Evolutionary conservation across 1,140 invertebrate species (phyloP).

Genomic region (Camponotus pennsylvanicus): DNA sequence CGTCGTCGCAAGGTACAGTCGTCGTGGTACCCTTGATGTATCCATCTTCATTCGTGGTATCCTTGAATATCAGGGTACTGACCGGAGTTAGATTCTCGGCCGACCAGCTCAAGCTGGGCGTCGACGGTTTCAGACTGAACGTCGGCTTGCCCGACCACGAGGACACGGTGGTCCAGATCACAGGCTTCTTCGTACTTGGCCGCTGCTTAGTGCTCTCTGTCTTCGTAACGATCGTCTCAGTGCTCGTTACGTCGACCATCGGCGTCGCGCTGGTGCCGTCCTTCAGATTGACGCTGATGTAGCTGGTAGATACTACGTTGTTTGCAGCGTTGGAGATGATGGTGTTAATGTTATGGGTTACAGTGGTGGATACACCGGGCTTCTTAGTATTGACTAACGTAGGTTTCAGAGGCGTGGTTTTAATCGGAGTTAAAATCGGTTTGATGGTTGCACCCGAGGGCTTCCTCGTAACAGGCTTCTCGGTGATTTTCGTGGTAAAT

Average conservation of each 20-base stretch:
- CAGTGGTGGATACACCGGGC: slow-evolving; percentile 80
- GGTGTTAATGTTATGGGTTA: slow-evolving; percentile 85
- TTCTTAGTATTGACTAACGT: slow-evolving; percentile 77
- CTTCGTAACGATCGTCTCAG: slow-evolving; percentile 26
- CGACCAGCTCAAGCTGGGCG: slow-evolving; percentile 59
- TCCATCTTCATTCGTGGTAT: slow-evolving; percentile 34
- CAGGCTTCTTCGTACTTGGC: slow-evolving; percentile 68
- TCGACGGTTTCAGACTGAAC: slow-evolving; percentile 79
- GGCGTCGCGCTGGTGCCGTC: slow-evolving; percentile 77
- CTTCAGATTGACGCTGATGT: slow-evolving; percentile 83
- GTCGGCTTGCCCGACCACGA: slow-evolving; percentile 80
- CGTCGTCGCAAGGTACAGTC: slow-evolving; percentile 76
- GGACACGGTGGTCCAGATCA: slow-evolving; percentile 80
- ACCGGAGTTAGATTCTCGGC: slow-evolving; percentile 61
- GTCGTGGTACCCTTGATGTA: slow-evolving; percentile 64
- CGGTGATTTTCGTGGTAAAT: slow-evolving; percentile 83
- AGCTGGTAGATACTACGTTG: slow-evolving; percentile 83
- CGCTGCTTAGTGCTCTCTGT: slow-evolving; percentile 12
- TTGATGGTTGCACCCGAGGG: slow-evolving; percentile 54
- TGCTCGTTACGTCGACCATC: slow-evolving; percentile 37
- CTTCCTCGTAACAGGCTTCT: slow-evolving; percentile 77
- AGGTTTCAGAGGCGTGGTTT: slow-evolving; percentile 80
- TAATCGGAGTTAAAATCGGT: slow-evolving; percentile 76
- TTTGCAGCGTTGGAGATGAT: slow-evolving; percentile 79
- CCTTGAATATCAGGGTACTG: slow-evolving; percentile 74